Base-by-base conservation (phyloP, 1,140 invertebrate genomes). In the Bombus impatiens region DNA sequence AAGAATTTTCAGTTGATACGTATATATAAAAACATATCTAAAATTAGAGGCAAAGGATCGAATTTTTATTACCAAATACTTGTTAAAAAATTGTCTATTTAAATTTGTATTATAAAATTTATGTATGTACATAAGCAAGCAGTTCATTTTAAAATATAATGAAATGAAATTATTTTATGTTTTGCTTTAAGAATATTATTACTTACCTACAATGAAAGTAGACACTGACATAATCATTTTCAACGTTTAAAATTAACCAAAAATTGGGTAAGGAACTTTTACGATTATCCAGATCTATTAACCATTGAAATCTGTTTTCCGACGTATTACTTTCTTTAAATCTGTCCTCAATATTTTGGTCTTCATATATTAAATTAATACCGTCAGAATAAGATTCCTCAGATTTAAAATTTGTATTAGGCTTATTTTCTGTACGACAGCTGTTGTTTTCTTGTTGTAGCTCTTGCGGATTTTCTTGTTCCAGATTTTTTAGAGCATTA, bases 191-290 rank as follows among this genome's bases (percentile, higher is more conserved):
- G 28, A 68, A 40, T 75, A 40, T 28, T 76, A 28, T 37, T 89
- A 89, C 89, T 37, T 74, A 96, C 96, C 96, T 95, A 93, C 96
- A 97, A 84, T 98, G 97, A 93, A 97, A 98, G 93, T 97, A 98
- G 22, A 97, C 94, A 70, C 96, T 96, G 4, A 98, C 97, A 70
- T 95, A 93, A 87, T 96, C 96, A 68, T 94, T 91, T 81, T 96
- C 95, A 28, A 98, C 95, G 85, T 96, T 95, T 88, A 98, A 94
- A 75, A 98, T 97, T 3, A 98, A 94, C 97, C 97, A 98, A 93
- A 98, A 98, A 91, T 97, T 96, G 0, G 97, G 97, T n/a, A 97
- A 91, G 35, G 93, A 88, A 40, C 95, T 93, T 82, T 96, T 93
- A 72, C 95, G 95, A 67, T 94, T 95, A 82, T 96, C 96, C 8